A percentile compares a stretch with the other conserved stretches of the same genome.
Evolutionary conservation across 2,888 invertebrate species (phyloP).

Genomic region (Liodrosophila aerea): DNA sequence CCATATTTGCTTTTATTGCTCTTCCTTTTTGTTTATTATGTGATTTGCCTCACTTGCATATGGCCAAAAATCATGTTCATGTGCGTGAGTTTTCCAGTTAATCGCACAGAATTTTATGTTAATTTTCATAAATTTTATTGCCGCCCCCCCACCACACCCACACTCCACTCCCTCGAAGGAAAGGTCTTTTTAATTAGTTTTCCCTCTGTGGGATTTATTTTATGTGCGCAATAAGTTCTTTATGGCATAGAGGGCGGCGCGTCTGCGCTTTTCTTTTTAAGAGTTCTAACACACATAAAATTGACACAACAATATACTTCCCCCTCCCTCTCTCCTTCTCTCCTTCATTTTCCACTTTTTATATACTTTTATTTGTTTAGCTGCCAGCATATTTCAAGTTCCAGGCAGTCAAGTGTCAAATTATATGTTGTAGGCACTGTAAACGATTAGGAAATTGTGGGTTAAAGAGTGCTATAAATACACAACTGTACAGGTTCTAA

Average conservation of each 20-base stretch:
- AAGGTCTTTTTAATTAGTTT: constrained; percentile 78
- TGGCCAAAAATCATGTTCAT: constrained; percentile 46
- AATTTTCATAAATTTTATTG: constrained; percentile 80
- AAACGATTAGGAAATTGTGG: constrained; percentile 56
- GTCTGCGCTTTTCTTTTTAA: constrained; percentile 51
- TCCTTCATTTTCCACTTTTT: constrained; percentile 5
- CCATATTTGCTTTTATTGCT: constrained; percentile 78
- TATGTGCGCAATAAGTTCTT: constrained; percentile 64
- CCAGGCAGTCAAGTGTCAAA: constrained; percentile 73
- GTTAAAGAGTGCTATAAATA: constrained; percentile 9
- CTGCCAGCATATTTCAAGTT: constrained; percentile 28
- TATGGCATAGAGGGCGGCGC: constrained; percentile 16
- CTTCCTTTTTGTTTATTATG: constrained; percentile 75
- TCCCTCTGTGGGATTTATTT: constrained; percentile 66
- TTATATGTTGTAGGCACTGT: constrained; percentile 66
- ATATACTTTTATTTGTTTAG: constrained; percentile 21
- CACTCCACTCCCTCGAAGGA: background rate
- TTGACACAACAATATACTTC: constrained; percentile 63
- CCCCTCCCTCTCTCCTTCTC: background rate
- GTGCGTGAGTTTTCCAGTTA: constrained; percentile 70
- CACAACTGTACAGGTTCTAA: background rate
- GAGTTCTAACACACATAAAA: constrained; percentile 71
- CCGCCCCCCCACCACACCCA: constrained; percentile 26
- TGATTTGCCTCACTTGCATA: constrained; percentile 68
- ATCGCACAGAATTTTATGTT: constrained; percentile 79